Conservation (phyloP, 2,113 vertebrate genomes). For the Mesembrinibis cayennensis region DNA sequence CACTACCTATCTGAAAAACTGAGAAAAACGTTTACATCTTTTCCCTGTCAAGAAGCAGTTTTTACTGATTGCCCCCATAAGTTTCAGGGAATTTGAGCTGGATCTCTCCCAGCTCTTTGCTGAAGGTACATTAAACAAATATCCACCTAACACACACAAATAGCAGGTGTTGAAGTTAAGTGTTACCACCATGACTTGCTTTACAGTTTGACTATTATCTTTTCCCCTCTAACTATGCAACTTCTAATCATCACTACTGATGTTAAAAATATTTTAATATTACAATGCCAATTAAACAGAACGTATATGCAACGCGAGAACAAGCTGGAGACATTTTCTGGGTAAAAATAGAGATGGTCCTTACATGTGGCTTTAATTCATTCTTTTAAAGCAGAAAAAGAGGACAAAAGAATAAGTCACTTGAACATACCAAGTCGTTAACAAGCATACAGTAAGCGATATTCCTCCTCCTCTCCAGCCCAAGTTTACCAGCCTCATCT, state of each 20-base stretch:
- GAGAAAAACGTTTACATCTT: neutral
- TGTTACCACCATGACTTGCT: neutral
- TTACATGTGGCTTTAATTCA: neutral
- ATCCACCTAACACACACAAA: neutral
- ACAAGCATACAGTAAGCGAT: neutral
- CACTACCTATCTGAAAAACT: neutral
- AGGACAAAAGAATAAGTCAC: neutral
- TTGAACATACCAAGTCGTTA: neutral
- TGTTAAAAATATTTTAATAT: neutral
- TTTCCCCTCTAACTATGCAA: neutral
- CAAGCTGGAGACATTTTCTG: neutral
- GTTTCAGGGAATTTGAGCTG: neutral
- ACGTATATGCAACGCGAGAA: neutral
- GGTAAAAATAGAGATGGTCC: neutral
- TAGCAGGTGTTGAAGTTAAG: neutral
- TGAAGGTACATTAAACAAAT: neutral
- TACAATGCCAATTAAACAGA: neutral
- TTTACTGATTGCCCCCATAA: accelerated
- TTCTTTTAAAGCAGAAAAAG: neutral
- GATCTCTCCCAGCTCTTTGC: neutral
- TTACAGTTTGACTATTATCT: neutral
- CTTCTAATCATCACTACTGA: neutral
- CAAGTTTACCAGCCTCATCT: neutral
- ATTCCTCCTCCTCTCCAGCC: neutral
- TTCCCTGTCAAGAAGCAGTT: neutral